phyloP scores from a whole-genome alignment of 2,888 invertebrate species.

The Scaptodrosophila latifasciaeformis region DNA sequence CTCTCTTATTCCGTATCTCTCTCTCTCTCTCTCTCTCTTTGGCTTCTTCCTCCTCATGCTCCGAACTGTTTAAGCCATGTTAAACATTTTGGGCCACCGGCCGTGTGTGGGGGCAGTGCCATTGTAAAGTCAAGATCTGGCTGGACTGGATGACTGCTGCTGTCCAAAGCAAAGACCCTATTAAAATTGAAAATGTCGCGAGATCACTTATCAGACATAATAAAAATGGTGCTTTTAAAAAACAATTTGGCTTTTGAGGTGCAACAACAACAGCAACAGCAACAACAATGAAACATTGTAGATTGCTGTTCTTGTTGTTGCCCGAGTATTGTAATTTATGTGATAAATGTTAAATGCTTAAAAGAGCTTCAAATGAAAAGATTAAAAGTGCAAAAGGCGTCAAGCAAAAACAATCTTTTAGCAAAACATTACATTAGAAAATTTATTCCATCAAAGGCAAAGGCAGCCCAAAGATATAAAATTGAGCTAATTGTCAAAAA shows the following conservation, averaged over 20 bases:
- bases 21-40: too few relatives aligned
- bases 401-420: too few relatives aligned
- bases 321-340: slow-evolving; percentile 65
- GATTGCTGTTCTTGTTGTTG: too few relatives aligned
- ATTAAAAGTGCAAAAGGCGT: too few relatives aligned
- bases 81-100: neutral
- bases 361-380: neutral
- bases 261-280: slow-evolving; percentile 21
- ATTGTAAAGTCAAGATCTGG: slow-evolving; percentile 8
- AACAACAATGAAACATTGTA: slow-evolving; percentile 24
- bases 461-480: neutral
- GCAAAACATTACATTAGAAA: too few relatives aligned
- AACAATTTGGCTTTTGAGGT: slow-evolving; percentile 68
- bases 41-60: too few relatives aligned
- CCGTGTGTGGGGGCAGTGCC: slow-evolving; percentile 31
- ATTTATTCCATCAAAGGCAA: too few relatives aligned
- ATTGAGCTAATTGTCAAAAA: neutral
- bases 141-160: too few relatives aligned
- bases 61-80: slow-evolving; percentile 6
- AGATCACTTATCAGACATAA: slow-evolving; percentile 68
- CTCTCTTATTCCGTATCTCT: too few relatives aligned
- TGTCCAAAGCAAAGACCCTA: slow-evolving; percentile 58
- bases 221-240: slow-evolving; percentile 72
- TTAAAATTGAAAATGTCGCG: slow-evolving; percentile 71
- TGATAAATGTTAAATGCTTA: slow-evolving; percentile 8